Conservation (phyloP, 2,113 vertebrate species). For the Peromyscus maniculatus region DNA sequence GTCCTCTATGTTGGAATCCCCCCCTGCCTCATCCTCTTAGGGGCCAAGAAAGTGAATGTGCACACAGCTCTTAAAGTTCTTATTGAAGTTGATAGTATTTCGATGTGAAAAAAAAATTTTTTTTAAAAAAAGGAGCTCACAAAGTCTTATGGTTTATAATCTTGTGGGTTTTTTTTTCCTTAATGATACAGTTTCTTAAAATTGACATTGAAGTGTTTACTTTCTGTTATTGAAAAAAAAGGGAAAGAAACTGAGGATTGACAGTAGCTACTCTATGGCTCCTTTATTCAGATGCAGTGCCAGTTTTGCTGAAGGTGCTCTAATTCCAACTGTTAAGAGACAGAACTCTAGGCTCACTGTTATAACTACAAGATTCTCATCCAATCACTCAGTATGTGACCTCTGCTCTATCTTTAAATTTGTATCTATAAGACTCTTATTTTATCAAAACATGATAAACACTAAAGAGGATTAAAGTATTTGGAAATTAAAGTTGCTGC, state of each 20-base stretch:
- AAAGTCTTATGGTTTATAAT: background rate
- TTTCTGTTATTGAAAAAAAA: background rate
- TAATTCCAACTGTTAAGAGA: background rate
- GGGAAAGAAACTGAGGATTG: background rate
- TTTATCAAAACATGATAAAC: conserved; percentile 8
- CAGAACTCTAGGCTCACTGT: background rate
- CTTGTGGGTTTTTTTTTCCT: background rate
- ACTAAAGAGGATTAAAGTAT: conserved; percentile 57
- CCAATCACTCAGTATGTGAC: background rate
- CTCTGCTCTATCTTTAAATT: background rate
- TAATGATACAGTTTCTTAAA: background rate
- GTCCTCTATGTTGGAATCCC: background rate
- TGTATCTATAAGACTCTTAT: background rate
- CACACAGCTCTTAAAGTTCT: background rate
- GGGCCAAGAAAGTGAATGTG: background rate
- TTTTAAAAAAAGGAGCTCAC: background rate
- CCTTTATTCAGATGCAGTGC: background rate
- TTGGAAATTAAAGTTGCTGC: conserved; percentile 59
- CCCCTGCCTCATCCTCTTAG: background rate
- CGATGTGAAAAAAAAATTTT: background rate
- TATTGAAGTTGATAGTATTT: background rate
- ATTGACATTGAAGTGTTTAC: background rate
- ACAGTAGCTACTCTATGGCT: background rate
- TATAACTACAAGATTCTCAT: background rate
- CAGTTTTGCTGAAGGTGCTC: background rate